These are phyloP conservation scores for Panopea generosa DNA, from an alignment of 2,888 invertebrate species.

Conservation along the genomic window DNA sequence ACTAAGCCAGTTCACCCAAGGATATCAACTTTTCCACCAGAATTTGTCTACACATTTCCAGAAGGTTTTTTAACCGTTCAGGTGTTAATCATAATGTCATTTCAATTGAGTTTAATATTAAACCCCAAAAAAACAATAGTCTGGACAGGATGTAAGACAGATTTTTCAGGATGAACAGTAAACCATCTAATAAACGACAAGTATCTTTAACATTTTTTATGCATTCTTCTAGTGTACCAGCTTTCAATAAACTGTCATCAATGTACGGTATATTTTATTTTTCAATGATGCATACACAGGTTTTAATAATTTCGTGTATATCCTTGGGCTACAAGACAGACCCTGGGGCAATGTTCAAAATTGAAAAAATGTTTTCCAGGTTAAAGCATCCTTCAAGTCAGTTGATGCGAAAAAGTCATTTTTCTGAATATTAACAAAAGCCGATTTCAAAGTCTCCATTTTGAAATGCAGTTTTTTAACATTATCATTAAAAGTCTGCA, in stretches of 20 bases:
- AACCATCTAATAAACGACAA: not conserved
- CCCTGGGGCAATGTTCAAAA: conserved; percentile 10
- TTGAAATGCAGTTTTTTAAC: no score
- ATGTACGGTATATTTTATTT: not conserved
- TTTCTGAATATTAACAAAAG: conserved; percentile 7
- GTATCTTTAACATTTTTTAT: not conserved
- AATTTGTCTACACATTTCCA: not conserved
- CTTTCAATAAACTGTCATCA: no score
- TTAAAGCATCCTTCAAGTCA: conserved; percentile 3
- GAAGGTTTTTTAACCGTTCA: not conserved
- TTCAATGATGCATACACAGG: not conserved
- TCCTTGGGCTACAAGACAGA: not conserved
- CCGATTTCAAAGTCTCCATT: conserved; percentile 4
- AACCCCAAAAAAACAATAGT: conserved; percentile 1
- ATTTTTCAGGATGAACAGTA: conserved; percentile 9
- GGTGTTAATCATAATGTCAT: conserved; percentile 6
- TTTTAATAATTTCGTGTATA: conserved; percentile 4
- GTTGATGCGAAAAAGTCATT: conserved; percentile 8
- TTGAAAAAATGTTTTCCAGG: conserved; percentile 3
- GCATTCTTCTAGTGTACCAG: no score
- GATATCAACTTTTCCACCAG: no score
- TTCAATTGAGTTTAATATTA: not conserved
- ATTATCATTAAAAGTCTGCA: no score
- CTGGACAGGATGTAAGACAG: not conserved
- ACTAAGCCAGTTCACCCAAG: no score